A percentile compares a stretch with the other conserved stretches of the same genome.
These are phyloP conservation scores for Iguana delicatissima DNA, from an alignment of 2,797 vertebrate genomes.

Conservation along the genomic window DNA sequence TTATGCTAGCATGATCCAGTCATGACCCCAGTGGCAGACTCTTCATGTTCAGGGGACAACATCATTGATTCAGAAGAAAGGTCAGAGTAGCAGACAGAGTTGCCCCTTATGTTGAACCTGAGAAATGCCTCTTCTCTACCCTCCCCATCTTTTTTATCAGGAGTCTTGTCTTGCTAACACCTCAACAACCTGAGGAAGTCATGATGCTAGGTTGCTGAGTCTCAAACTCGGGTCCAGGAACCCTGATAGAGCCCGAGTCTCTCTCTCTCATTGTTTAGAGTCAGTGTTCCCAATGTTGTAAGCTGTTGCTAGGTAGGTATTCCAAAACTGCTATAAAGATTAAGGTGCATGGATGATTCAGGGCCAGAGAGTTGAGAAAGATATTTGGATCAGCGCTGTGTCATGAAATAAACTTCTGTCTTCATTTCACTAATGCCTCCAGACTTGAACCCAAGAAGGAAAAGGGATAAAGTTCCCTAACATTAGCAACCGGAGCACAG, in stretches of 20 bases:
- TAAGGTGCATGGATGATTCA: too few relatives aligned
- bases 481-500: too few relatives aligned
- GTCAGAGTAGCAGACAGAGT: neutral
- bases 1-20: neutral
- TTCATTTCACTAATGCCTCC: too few relatives aligned
- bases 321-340: too few relatives aligned
- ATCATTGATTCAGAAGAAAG: neutral
- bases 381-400: too few relatives aligned
- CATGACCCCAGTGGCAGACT: neutral
- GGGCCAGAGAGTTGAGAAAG: too few relatives aligned
- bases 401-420: too few relatives aligned
- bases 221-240: neutral
- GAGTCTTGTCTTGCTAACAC: neutral
- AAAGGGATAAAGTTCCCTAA: too few relatives aligned
- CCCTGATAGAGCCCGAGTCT: neutral
- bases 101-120: neutral
- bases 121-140: neutral
- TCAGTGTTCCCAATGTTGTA: neutral
- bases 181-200: neutral
- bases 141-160: neutral
- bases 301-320: too few relatives aligned
- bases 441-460: too few relatives aligned
- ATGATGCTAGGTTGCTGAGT: neutral
- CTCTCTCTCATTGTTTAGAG: neutral
- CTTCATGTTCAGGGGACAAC: neutral